Conservation (phyloP, 2,113 vertebrate species). For the Todiramphus saurophagus region DNA sequence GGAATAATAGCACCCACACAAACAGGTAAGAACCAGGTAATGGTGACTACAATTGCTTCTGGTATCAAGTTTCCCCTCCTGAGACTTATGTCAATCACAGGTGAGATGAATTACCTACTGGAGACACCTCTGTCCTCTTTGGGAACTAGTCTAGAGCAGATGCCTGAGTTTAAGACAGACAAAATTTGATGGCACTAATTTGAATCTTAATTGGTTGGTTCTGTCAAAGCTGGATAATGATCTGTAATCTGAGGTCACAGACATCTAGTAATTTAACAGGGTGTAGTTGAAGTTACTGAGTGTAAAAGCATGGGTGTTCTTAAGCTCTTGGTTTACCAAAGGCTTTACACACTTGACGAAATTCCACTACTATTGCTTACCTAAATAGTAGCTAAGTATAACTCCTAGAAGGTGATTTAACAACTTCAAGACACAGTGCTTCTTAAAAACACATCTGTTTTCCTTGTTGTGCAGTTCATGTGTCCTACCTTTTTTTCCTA, state of each 20-base stretch:
- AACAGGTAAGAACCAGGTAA: background rate
- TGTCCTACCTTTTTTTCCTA: background rate
- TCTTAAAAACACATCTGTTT: background rate
- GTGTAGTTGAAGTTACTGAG: background rate
- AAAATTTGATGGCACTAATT: background rate
- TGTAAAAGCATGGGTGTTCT: background rate
- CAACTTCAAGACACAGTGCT: background rate
- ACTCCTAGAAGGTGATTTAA: background rate
- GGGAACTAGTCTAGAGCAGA: background rate
- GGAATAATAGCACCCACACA: background rate
- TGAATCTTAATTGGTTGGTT: background rate
- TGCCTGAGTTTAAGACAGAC: background rate
- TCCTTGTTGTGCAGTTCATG: background rate
- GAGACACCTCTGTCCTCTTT: background rate
- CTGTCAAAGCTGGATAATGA: rapidly evolving
- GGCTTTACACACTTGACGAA: background rate
- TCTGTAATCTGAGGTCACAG: background rate
- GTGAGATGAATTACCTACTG: background rate
- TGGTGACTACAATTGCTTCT: background rate
- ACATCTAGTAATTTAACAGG: background rate
- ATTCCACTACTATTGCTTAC: background rate
- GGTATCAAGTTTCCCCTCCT: background rate
- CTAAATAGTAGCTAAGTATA: background rate
- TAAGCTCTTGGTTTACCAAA: background rate
- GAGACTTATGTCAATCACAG: background rate